Conservation (phyloP, 2,797 vertebrate species). For the Phoeniculus purpureus region DNA sequence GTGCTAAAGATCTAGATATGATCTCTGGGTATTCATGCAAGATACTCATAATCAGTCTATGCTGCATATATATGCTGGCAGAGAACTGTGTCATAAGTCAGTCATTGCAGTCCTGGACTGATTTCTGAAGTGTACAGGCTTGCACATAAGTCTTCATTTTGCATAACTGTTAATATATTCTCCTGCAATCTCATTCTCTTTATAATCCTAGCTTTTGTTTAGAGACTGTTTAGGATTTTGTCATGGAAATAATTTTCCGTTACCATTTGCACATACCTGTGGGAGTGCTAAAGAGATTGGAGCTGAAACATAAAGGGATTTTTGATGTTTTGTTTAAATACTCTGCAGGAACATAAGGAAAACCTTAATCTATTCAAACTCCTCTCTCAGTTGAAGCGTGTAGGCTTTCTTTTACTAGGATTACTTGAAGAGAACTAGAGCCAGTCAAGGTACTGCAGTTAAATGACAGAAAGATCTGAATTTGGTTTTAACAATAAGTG, state of each 20-base stretch:
- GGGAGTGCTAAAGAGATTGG: background rate
- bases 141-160: background rate
- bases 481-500: background rate
- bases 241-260: background rate
- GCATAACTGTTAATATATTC: background rate
- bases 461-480: background rate
- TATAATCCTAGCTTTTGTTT: background rate
- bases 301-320: background rate
- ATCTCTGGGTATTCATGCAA: background rate
- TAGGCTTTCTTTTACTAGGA: constrained; percentile 4
- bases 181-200: background rate
- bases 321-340: constrained; percentile 12
- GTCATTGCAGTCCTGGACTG: background rate
- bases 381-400: background rate
- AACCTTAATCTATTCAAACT: constrained; percentile 20
- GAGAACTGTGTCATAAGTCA: background rate
- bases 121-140: background rate
- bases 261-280: background rate
- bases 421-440: constrained; percentile 18
- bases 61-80: background rate
- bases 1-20: background rate
- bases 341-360: background rate
- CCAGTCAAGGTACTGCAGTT: background rate
- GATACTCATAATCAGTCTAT: background rate
- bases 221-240: background rate